These are phyloP conservation scores for Parnassius glacialis DNA, from an alignment of 2,888 invertebrate genomes.

Conservation along the genomic window DNA sequence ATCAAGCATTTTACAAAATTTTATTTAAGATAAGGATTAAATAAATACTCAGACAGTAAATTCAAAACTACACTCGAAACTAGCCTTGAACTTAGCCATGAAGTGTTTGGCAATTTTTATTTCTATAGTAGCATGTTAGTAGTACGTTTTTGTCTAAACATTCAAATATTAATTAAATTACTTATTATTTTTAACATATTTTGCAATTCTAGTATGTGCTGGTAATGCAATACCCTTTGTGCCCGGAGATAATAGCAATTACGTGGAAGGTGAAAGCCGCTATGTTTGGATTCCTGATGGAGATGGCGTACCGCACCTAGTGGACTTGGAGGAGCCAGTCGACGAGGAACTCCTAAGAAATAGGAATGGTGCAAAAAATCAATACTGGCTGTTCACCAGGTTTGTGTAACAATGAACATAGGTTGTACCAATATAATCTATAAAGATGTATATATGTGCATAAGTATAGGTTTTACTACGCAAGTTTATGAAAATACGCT, in stretches of 20 bases:
- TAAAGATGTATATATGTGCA: too few species aligned
- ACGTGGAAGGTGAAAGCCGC: slow-evolving; percentile 53
- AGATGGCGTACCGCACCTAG: slow-evolving; percentile 47
- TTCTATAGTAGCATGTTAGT: slow-evolving; percentile 42
- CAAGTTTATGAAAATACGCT: too few species aligned
- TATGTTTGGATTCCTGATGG: slow-evolving; percentile 61
- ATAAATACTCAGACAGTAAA: slow-evolving; percentile 17
- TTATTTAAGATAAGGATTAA: slow-evolving; percentile 12
- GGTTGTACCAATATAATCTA: too few species aligned
- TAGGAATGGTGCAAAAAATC: slow-evolving; percentile 51
- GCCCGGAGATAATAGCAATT: slow-evolving; percentile 55
- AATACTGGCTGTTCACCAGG: slow-evolving; percentile 55
- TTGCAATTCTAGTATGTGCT: slow-evolving; percentile 37
- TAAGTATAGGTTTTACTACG: too few species aligned
- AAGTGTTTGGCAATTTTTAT: slow-evolving; percentile 39
- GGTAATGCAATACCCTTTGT: slow-evolving; percentile 40
- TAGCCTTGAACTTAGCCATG: slow-evolving; percentile 35
- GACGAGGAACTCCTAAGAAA: slow-evolving; percentile 33
- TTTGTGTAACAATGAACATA: slow-evolving; percentile 7
- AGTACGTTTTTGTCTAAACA: not conserved
- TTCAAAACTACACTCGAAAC: not conserved
- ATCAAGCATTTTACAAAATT: not conserved
- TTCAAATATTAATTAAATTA: not conserved
- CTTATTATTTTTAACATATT: not conserved
- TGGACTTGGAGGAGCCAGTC: slow-evolving; percentile 48